phyloP scores from a whole-genome alignment of 2,113 vertebrate genomes.

The Puffinus mauretanicus region DNA sequence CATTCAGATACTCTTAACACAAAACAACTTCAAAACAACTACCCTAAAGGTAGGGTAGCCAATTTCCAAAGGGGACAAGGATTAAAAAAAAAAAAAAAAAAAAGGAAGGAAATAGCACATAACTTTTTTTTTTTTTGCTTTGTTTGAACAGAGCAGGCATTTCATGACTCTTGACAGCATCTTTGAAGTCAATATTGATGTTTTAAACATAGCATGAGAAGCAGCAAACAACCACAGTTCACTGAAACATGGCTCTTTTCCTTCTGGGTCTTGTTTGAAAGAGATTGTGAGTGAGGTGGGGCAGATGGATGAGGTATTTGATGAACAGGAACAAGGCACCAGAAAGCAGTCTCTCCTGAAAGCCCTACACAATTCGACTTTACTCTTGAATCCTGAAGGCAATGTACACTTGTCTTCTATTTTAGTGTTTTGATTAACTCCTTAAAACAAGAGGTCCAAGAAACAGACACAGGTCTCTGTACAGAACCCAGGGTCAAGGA shows the following conservation, averaged over 20 bases:
- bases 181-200: background rate
- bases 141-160: background rate
- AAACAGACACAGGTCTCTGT: background rate
- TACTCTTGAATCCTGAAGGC: background rate
- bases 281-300: background rate
- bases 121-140: background rate
- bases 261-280: background rate
- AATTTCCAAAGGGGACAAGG: background rate
- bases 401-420: background rate
- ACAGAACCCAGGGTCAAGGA: background rate
- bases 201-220: background rate
- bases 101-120: background rate
- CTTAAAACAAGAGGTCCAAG: background rate
- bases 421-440: background rate
- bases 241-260: background rate
- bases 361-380: accelerated
- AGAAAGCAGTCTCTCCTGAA: background rate
- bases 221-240: background rate
- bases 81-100: background rate
- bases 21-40: background rate
- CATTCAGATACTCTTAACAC: background rate
- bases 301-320: background rate
- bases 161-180: background rate
- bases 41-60: background rate
- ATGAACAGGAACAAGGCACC: background rate